Evolutionary conservation across 2,888 invertebrate genomes (phyloP), one percentile per base, ranked within the genome.

Genomic region (Hydropsyche betteni): DNA sequence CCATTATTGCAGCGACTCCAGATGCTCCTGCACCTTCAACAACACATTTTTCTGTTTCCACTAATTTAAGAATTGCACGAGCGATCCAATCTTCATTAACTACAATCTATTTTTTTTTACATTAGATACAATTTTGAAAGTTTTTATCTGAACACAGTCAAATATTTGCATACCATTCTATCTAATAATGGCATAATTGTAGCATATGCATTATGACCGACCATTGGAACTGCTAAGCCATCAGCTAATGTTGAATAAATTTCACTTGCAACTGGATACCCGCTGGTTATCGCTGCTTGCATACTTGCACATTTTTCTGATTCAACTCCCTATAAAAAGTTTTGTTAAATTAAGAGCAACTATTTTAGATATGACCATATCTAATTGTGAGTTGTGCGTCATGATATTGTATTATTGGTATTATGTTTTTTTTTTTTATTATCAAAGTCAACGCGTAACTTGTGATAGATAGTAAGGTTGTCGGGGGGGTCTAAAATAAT

Each of bases 261-360:
- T 61, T 89, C 87, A 6, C 93, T 91, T 79, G 88, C 86, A 0
- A 90, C 86, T 0, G 95, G 95, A 75, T 90, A 89, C 0, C 92
- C 91, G 58, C 89, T 88, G 81, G 90, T 87, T 79, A 95, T 82
- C 0, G 96, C 95, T 38, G 87, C 86, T 55, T 91, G 86, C 87
- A 96, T 97, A 82, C 96, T 95, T 0, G 96, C 91, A 84, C 97
- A 97, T 80, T 93, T 91, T 82, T 97, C 97, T 0, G 97, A 94
- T 84, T 98, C 98, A 0, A 96, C 96, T 2, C 97, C 97, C 94
- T 93, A 82, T 0, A 80, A 78, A 78, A 44, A 44, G 3, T 2
- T 44, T 44, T 6, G 10, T 44, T 44, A 44, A 44, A 44, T 44
- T 44, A 8, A 10, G 10, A 10, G 3, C 10, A 44, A 44, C 7